phyloP scores from a whole-genome alignment of 2,888 invertebrate genomes.

The Drosophila mimica region DNA sequence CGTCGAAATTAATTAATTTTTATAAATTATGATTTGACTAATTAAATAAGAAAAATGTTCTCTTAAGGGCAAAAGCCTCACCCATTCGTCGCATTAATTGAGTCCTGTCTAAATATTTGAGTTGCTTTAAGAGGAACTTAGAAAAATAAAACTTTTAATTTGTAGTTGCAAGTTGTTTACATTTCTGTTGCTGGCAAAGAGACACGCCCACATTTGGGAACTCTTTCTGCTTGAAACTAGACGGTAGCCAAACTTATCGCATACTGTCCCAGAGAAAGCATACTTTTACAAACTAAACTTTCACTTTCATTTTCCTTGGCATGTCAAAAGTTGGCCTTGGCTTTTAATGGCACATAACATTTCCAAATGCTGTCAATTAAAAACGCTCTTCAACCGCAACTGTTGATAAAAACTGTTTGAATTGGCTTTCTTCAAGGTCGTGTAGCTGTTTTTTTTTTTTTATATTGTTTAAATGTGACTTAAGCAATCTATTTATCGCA shows the following conservation, averaged over 20 bases:
- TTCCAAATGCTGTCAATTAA: slow-evolving; percentile 30
- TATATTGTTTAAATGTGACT: background rate
- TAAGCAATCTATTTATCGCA: slow-evolving; percentile 3
- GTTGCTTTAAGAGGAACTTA: background rate
- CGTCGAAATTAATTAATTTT: background rate
- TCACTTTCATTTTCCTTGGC: background rate
- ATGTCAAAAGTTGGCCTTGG: slow-evolving; percentile 26
- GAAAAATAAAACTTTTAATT: background rate
- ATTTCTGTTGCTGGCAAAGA: background rate
- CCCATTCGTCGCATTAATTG: background rate
- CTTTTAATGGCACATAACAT: slow-evolving; percentile 3
- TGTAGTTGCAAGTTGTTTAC: background rate
- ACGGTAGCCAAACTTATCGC: background rate
- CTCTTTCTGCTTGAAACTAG: background rate
- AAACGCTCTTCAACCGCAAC: background rate
- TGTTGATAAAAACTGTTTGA: background rate
- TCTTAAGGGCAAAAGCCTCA: background rate
- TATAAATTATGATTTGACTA: background rate
- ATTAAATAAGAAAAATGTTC: background rate
- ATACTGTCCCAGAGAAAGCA: background rate
- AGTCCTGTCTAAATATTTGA: background rate
- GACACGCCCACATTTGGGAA: background rate
- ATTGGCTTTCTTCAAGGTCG: background rate
- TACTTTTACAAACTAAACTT: slow-evolving; percentile 7
- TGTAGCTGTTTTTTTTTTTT: background rate